Base-by-base conservation (phyloP, 2,113 vertebrate genomes). In the Rhodinocichla rosea region DNA sequence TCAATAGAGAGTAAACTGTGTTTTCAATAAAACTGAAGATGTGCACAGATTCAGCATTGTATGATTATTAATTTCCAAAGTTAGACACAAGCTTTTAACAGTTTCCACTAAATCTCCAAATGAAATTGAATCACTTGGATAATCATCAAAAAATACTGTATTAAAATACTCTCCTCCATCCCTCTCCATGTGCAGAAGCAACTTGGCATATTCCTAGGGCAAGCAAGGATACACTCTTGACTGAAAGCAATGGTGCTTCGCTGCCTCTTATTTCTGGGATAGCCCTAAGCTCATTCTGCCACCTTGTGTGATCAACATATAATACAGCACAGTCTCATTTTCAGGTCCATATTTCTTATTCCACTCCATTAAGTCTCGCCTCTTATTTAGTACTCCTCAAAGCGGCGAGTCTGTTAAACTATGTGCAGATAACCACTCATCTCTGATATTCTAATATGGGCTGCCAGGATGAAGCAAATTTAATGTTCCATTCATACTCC, bases 301-400 rank as follows among this genome's bases (percentile, higher is more conserved):
- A 98, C 97, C 98, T 98, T 98, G 98, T 98, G 98, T 97, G 96
- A 96, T 87, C 79, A 89, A 91, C 87, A 87, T 64, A 98, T 80
- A 98, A 96, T 98, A 98, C 98, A 98, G 92, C 87, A 94, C 23
- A 89, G 59, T 63, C 87, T 94, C 86, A 77, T 80, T 70, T 91
- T 94, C 56, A 92, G 78, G 79, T 92, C 49, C n/a, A 21, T 65
- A 77, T 95, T 89, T 95, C 49, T 83, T 71, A 80, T 50, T 77
- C 63, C 59, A 37, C 22, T 55, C 27, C 57, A 44, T 37, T 44
- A 74, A 23, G 11, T 75, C 50, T 84, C 1, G 0, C 9, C 27
- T 78, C 40, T 59, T 91, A 22, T 63, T 88, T 40, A 79, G 62
- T 62, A 33, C 39, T 87, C 13, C 50, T 70, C 32, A 81, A 80